Evolutionary conservation across 23 tunicate species (phyloP).

Genomic region (Ciona savignyi): DNA sequence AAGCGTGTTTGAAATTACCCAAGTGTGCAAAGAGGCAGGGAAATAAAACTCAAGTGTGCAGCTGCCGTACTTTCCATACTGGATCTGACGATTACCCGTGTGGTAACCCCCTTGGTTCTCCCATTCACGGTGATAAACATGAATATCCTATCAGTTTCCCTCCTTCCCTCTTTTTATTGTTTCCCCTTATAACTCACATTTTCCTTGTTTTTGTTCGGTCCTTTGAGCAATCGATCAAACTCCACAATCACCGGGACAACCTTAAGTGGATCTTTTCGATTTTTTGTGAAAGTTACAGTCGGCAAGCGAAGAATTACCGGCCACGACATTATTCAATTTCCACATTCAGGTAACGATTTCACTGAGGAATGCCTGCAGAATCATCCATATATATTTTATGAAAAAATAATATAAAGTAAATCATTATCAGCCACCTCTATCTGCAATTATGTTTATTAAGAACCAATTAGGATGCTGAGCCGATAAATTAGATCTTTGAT

Average conservation of each 20-base stretch:
- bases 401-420: no score
- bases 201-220: constrained; percentile 13
- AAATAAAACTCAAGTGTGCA: no score
- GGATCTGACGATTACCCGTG: constrained; percentile 2
- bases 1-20: no score
- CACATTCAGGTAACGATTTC: no score
- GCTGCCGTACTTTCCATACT: constrained; percentile 33
- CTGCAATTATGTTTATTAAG: no score
- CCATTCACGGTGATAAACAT: constrained; percentile 24
- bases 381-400: no score
- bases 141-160: not conserved
- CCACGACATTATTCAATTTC: constrained; percentile 15
- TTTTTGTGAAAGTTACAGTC: constrained; percentile 2
- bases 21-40: no score
- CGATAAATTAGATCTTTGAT: no score
- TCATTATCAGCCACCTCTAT: no score
- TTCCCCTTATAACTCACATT: constrained; percentile 17
- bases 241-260: constrained; percentile 40
- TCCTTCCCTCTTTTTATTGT: not conserved
- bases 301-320: constrained; percentile 27
- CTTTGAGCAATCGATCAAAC: constrained; percentile 40
- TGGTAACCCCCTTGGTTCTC: constrained; percentile 23
- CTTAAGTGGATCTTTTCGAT: constrained; percentile 5
- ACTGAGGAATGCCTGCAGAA: no score
- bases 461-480: no score